Evolutionary conservation across 2,113 vertebrate genomes (phyloP).

Genomic region (Clarias macrocephalus): DNA sequence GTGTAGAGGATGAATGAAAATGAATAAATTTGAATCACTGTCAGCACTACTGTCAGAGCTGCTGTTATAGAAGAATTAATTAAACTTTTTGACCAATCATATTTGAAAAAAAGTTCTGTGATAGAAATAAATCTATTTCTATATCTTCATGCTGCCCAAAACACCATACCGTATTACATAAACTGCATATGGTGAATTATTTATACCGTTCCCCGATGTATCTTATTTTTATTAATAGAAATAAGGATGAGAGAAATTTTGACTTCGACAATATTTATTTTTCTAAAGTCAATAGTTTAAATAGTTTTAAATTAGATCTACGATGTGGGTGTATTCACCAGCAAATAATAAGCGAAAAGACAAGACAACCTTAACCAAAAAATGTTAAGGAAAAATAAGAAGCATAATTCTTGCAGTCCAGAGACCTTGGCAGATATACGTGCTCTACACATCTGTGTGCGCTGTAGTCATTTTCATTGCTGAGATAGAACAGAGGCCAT

Average conservation of each 20-base stretch:
- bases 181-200: background rate
- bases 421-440: background rate
- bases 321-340: background rate
- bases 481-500: conserved; percentile 31
- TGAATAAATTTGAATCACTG: background rate
- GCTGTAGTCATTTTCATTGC: conserved; percentile 37
- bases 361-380: background rate
- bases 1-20: no score
- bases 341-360: background rate
- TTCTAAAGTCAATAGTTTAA: background rate
- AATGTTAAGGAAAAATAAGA: background rate
- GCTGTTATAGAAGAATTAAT: background rate
- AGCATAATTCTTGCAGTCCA: background rate
- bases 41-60: background rate
- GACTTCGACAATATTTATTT: background rate
- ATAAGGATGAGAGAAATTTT: background rate
- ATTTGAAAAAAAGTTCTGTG: background rate
- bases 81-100: background rate
- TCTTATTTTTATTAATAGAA: background rate
- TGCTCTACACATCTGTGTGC: background rate
- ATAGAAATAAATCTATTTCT: background rate
- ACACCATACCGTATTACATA: background rate
- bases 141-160: background rate
- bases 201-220: background rate
- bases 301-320: background rate